Percentiles rank a stretch among this genome's conserved stretches.
Evolutionary conservation across 2,888 invertebrate species (phyloP).

Genomic region (Elgonia sp.): DNA sequence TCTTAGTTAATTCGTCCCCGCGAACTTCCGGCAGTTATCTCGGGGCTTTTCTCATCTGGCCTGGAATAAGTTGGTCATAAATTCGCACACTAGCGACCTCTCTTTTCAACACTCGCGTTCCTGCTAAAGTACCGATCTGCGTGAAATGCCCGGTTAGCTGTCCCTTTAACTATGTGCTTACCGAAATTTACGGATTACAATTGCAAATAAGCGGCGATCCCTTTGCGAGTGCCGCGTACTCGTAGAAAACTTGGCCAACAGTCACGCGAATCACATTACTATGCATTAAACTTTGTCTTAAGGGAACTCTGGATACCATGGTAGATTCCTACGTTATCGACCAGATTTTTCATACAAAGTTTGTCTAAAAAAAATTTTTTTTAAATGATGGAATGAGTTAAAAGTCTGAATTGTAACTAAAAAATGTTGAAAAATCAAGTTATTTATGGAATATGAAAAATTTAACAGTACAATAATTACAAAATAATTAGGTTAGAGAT

Average conservation of each 20-base stretch:
- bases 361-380: no score
- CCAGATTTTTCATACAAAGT: conserved; percentile 26
- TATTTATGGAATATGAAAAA: no score
- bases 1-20: conserved; percentile 56
- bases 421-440: no score
- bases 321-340: conserved; percentile 62
- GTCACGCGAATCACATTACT: conserved; percentile 74
- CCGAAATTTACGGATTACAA: conserved; percentile 80
- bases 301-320: conserved; percentile 43
- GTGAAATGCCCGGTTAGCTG: conserved; percentile 75
- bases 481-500: no score
- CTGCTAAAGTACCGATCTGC: conserved; percentile 61
- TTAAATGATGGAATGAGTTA: no score
- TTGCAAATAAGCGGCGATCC: conserved; percentile 77
- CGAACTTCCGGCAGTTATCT: conserved; percentile 74
- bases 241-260: conserved; percentile 70
- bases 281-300: conserved; percentile 73
- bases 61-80: conserved; percentile 62
- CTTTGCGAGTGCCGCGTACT: conserved; percentile 70
- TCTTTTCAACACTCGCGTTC: conserved; percentile 50
- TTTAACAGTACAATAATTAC: no score
- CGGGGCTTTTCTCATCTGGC: conserved; percentile 66
- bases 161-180: conserved; percentile 79
- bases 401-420: no score
- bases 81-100: conserved; percentile 63